These are phyloP conservation scores for Drosophila tanythrix DNA, from an alignment of 2,888 invertebrate species.

Conservation along the genomic window DNA sequence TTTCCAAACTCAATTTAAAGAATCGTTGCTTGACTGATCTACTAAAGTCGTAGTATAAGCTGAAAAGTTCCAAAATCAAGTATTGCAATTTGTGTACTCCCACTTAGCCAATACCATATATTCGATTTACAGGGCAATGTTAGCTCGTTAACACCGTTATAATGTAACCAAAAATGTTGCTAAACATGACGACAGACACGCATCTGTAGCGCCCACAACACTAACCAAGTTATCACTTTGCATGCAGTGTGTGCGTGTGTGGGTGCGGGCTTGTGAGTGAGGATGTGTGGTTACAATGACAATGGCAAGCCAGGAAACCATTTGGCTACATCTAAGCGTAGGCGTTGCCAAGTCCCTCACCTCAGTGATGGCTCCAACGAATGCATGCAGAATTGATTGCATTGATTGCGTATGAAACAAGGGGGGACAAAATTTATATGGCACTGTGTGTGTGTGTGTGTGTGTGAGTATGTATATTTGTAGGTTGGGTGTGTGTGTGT, in stretches of 20 bases:
- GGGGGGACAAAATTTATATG: slow-evolving; percentile 9
- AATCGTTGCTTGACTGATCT: not conserved
- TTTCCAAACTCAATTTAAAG: not conserved
- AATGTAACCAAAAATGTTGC: slow-evolving; percentile 64
- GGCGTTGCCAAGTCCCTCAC: not conserved
- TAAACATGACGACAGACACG: slow-evolving; percentile 25
- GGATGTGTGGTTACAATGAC: slow-evolving; percentile 45
- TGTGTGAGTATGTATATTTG: slow-evolving; percentile 22
- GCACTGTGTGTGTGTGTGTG: slow-evolving; percentile 17
- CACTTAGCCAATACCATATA: not conserved
- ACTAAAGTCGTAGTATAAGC: not conserved
- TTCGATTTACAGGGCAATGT: not conserved
- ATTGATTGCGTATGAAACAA: slow-evolving; percentile 58
- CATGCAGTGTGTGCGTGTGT: slow-evolving; percentile 15
- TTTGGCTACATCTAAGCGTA: slow-evolving; percentile 38
- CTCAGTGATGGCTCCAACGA: slow-evolving; percentile 11
- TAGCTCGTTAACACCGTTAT: slow-evolving; percentile 31
- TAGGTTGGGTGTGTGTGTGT: slow-evolving; percentile 11
- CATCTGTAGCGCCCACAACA: slow-evolving; percentile 10
- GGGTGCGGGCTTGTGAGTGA: slow-evolving; percentile 7
- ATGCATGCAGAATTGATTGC: slow-evolving; percentile 74
- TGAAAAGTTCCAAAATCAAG: not conserved
- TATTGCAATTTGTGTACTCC: not conserved
- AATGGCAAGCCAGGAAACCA: slow-evolving; percentile 42
- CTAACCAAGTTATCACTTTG: slow-evolving; percentile 58